Base-by-base conservation (phyloP, 2,797 vertebrate species). In the Gymnothorax reevesii region DNA sequence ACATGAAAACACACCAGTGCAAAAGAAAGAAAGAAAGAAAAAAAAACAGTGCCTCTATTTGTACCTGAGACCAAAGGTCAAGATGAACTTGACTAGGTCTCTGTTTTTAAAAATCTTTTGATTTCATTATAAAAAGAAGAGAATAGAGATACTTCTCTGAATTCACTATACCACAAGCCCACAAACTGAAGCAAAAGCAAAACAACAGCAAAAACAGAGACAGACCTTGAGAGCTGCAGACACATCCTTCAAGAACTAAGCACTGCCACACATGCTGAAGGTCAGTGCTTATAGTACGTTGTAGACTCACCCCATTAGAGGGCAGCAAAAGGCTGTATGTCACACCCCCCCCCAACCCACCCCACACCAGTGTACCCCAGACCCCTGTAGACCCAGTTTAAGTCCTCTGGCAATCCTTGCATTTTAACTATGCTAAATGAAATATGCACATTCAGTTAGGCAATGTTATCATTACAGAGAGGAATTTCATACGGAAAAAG, bases 61-160 rank as follows among this genome's bases (percentile, higher is more conserved):
- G n/a, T n/a, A n/a, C n/a, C n/a, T n/a, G 25, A 86, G 77, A 80
- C 86, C 83, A 55, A 86, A 25, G 86, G 88, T 89, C 88, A 90
- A 8, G 69, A 73, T 90, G 20, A 57, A 86, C 69, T n/a, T 69
- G 42, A 60, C 87, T 92, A 83, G 77, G 84, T 86, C 75, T 49
- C 86, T 85, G 89, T 89, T 93, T 93, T 90, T 91, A 90, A 92
- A 92, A 89, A 91, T 80, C 77, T 89, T 91, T 87, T 87, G 64
- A 66, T 83, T 79, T 88, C 89, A 90, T 86, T 85, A 64, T 10
- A 89, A 90, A 91, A 64, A 88, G 86, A 88, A 92, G 88, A 88
- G 85, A 80, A 83, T n/a, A 57, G 80, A 66, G 62, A 71, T 66
- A 55, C 15, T 55, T 84, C 4, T 49, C 12, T 42, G 20, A 20